A percentile compares a stretch with the other conserved stretches of the same genome.
Evolutionary conservation across 35 echinoderm and acorn worm species (phyloP).

Genomic region (Apostichopus japonicus): DNA sequence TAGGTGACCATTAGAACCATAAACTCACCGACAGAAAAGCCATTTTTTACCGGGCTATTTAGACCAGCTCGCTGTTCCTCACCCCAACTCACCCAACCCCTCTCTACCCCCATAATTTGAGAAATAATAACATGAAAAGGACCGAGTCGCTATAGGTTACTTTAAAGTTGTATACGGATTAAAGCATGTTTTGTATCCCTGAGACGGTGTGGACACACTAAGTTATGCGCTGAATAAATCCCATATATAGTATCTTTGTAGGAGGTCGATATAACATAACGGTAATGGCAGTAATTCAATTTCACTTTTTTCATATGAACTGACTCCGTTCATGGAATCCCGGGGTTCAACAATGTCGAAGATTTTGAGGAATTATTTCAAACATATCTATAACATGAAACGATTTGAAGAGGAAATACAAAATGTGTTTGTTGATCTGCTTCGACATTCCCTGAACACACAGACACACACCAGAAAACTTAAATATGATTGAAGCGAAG

Average conservation of each 20-base stretch:
- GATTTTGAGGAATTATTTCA: neutral
- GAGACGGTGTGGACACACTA: neutral
- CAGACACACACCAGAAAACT: too few relatives aligned
- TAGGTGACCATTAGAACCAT: too few relatives aligned
- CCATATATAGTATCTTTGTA: neutral
- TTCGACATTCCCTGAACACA: neutral
- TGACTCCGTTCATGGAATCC: neutral
- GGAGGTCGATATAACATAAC: neutral
- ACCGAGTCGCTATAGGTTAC: too few relatives aligned
- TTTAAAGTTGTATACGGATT: neutral
- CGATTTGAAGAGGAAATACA: neutral
- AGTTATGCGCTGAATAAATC: slow-evolving; percentile 9
- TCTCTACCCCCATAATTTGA: too few relatives aligned
- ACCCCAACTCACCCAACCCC: too few relatives aligned
- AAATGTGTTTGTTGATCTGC: neutral
- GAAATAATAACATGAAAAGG: too few relatives aligned
- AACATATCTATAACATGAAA: neutral
- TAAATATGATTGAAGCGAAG: neutral
- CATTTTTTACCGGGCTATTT: too few relatives aligned
- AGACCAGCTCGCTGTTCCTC: too few relatives aligned
- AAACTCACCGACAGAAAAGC: too few relatives aligned
- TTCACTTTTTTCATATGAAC: neutral
- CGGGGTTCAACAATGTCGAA: neutral
- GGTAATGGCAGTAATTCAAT: neutral
- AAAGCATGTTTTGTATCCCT: neutral